Evolutionary conservation across 2,113 vertebrate genomes (phyloP).

Genomic region (Bos taurus): ARS-UCD2.0 NC_037346.1:47183001-47183500

Average conservation of each 20-base stretch:
- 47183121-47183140: background rate
- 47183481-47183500: background rate
- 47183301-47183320: background rate
- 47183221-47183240: background rate
- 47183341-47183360: too few species aligned
- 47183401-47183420: background rate
- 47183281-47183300: background rate
- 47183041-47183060: background rate
- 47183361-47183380: background rate
- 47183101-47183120: background rate
- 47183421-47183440: background rate
- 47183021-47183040: background rate
- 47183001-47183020: background rate
- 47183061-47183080: background rate
- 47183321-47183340: background rate
- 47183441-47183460: background rate
- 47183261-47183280: background rate
- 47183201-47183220: background rate
- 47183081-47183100: background rate
- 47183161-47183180: background rate
- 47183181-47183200: background rate
- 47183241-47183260: background rate
- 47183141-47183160: background rate
- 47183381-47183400: background rate
- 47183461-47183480: background rate